Evolutionary conservation across 2,113 vertebrate species (phyloP), one percentile per base, ranked within the genome.

Genomic region (Paralichthys olivaceus): DNA sequence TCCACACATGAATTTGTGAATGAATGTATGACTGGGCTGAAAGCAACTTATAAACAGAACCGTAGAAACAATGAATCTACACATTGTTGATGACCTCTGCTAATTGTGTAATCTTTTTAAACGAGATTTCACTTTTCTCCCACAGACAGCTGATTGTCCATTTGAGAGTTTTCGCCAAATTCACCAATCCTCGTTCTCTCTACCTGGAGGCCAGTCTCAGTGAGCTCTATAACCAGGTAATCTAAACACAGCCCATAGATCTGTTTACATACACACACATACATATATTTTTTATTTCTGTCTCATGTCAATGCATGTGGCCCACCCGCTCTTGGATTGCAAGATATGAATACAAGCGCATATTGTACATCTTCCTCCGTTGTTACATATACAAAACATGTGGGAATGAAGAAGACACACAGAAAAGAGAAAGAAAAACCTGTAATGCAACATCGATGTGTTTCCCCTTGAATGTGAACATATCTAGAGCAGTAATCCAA

Each of bases 81-180:
- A n/a, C n/a, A n/a, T n/a, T n/a, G n/a, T n/a, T n/a, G n/a, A n/a
- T n/a, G n/a, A n/a, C n/a, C n/a, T n/a, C n/a, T 61, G 19, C 20
- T 37, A 14, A n/a, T n/a, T 37, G 12, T 43, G 37, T 43, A 4
- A 4, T 37, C 22, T n/a, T 37, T 32, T 59, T 49, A 49, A 34
- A 1, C 32, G 7, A 34, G 9, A 4, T 59, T 59, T 11, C 2
- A 2, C 1, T 29, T 58, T 29, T 20, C 34, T 55, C 84, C 89
- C 80, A 1, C 91, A 99, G 98, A 77, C 96, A 98, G 25, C 95
- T 99, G 55, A 95, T 96, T 25, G 89, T 92, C 22, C 98, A 99
- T 77, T 93, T 99, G 70, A 95, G 96, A 72, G 95, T 99, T 72
- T 99, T 99, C 64, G 94, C 96, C 59, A 98, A 97, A 65, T 99